Conservation (phyloP, 1,140 invertebrate species). For the Subanguina moxae region DNA sequence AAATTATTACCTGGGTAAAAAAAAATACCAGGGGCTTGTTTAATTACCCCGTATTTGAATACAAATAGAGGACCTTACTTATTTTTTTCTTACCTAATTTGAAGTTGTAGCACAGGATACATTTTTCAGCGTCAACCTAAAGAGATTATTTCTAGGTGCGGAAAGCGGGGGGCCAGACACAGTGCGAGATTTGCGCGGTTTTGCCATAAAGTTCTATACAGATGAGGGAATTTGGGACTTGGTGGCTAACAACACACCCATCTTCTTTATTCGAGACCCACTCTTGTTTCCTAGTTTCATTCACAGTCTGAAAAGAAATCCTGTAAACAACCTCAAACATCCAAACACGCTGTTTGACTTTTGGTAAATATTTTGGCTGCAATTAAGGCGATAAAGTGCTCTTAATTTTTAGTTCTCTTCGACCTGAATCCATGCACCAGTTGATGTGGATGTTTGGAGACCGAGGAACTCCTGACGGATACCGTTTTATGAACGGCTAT, state of each 20-base stretch:
- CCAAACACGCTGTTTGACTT: slow-evolving; percentile 55
- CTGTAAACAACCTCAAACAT: slow-evolving; percentile 84
- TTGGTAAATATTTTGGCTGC: slow-evolving; percentile 5
- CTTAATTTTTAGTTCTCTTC: slow-evolving; percentile 64
- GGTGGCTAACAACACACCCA: slow-evolving; percentile 84
- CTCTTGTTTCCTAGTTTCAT: slow-evolving; percentile 85
- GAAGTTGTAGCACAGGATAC: too few species aligned
- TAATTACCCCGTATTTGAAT: too few species aligned
- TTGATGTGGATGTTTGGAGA: slow-evolving; percentile 81
- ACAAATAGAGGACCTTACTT: too few species aligned
- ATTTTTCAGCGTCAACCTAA: too few species aligned
- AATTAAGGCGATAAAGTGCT: neutral
- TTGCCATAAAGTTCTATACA: slow-evolving; percentile 91
- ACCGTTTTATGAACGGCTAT: slow-evolving; percentile 86
- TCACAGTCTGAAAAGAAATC: slow-evolving; percentile 89
- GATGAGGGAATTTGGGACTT: slow-evolving; percentile 94
- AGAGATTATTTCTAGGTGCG: slow-evolving; percentile 12
- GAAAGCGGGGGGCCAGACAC: slow-evolving; percentile 76
- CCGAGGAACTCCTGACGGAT: slow-evolving; percentile 87
- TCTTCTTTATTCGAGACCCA: slow-evolving; percentile 91
- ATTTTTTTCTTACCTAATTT: too few species aligned
- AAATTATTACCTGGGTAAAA: too few species aligned
- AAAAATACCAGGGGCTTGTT: too few species aligned
- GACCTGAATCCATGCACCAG: slow-evolving; percentile 83
- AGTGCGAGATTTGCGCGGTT: slow-evolving; percentile 81